Base-by-base conservation (phyloP, 1,140 invertebrate species). In the Teleopsis dalmanni region DNA sequence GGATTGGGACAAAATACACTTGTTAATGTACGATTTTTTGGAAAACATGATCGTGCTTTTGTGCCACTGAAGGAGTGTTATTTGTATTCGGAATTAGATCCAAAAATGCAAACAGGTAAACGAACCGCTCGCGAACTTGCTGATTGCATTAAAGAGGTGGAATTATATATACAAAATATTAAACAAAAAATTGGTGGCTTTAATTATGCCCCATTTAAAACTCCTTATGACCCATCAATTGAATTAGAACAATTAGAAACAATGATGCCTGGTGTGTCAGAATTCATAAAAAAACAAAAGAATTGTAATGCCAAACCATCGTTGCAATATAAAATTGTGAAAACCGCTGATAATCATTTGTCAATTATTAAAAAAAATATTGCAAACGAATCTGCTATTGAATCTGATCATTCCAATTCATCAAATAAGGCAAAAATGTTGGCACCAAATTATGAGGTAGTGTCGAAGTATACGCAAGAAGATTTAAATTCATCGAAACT, bases 21-120 rank as follows among this genome's bases (percentile, higher is more conserved):
- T 46, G 86, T 95, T 1, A 92, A 95, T 71, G 90, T 94, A 8
- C 72, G 91, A 13, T 96, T 96, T 73, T 96, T 96, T 72, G 93
- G 93, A 4, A 87, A 87, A 36, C 92, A 96, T 73, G 91, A 95
- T 74, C 81, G 87, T 55, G 90, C 91, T 3, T 93, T 90, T 88
- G 85, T 96, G 10, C 81, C 88, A 0, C 75, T 82, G 0, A 84
- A 83, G 53, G 86, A 93, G 67, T 88, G 90, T 53, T 94, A 80
- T 65, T 72, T 95, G 16, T 93, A 86, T 54, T 85, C 85, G 5
- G 78, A 83, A 49, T 78, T 81, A 56, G 78, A 82, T 60, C 80
- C 80, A 0, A 81, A 81, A 48, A 57, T 58, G 13, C 62, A 67
- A 36, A 71, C 58, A 10, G 63, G 64, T 16, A 54, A 62, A 4